Conservation (phyloP, 2,113 vertebrate genomes). For the Oncorhynchus nerka region DNA sequence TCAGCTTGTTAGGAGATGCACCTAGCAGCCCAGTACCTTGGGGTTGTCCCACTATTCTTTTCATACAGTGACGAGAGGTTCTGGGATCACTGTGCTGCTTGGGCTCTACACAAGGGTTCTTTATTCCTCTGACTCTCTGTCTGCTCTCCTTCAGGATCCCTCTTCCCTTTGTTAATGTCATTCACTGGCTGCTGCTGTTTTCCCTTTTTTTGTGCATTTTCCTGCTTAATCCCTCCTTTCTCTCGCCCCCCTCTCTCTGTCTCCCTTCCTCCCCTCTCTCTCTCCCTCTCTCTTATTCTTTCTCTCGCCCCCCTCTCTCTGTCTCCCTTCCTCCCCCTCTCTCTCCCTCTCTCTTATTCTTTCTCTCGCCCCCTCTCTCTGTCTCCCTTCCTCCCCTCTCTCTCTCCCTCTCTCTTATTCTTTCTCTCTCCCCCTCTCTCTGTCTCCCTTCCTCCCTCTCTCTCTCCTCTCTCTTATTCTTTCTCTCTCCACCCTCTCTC, state of each 20-base stretch:
- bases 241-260: background rate
- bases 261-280: background rate
- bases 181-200: constrained; percentile 6
- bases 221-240: background rate
- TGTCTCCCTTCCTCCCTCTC: too few relatives aligned
- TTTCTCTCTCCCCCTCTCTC: constrained; percentile 25
- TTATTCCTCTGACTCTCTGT: constrained; percentile 6
- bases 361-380: too few relatives aligned
- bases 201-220: background rate
- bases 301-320: background rate
- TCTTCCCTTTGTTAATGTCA: constrained; percentile 18
- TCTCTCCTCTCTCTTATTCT: background rate
- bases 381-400: too few relatives aligned
- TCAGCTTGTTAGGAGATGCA: constrained; percentile 83
- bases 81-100: constrained; percentile 38
- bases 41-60: constrained; percentile 67
- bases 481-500: constrained; percentile 10
- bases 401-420: background rate
- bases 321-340: background rate
- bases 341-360: too few relatives aligned
- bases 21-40: constrained; percentile 75
- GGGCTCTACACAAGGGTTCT: constrained; percentile 52
- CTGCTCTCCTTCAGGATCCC: constrained; percentile 17
- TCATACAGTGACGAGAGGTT: constrained; percentile 63
- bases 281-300: background rate